Evolutionary conservation across 1,140 invertebrate species (phyloP), one percentile per base, ranked within the genome.

Genomic region (Leptonema lineaticorne): DNA sequence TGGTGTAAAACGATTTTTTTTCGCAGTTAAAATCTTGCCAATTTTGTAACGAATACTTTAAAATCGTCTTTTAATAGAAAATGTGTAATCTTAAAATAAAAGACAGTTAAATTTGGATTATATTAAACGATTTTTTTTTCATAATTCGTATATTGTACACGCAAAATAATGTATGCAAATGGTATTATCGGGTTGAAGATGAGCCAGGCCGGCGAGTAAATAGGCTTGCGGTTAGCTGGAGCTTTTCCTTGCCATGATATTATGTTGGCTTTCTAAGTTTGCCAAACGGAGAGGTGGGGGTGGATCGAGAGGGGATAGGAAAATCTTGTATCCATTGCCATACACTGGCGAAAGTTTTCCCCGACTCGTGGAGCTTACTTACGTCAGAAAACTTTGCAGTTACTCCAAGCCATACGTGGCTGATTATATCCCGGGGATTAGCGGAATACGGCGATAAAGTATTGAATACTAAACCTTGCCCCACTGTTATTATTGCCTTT

Each of bases 241-340:
- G 28, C 57, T 24, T 41, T 29, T 29, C 33, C 28, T 0, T 18
- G 16, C 16, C 16, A 29, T 24, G 28, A 59, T 59, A 59, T 59
- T 59, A 59, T 59, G 57, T 59, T 59, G 57, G 57, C 57, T 59
- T 59, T 59, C 28, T 29, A 59, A 59, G 24, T 59, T 59, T 22
- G 18, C 28, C 27, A 30, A 53, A 22, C 48, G 11, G 48, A 20
- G n/a, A n/a, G n/a, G n/a, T n/a, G n/a, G n/a, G n/a, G n/a, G n/a
- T n/a, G n/a, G n/a, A n/a, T n/a, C n/a, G n/a, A n/a, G n/a, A n/a
- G n/a, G n/a, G n/a, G n/a, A n/a, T n/a, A n/a, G n/a, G n/a, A n/a
- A n/a, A 59, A 59, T 59, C 57, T 41, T 30, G 57, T 59, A 59
- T 59, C 57, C 33, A 16, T 22, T 59, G 28, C 18, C 28, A 8